Conservation (phyloP, 2,888 invertebrate species). For the Pandemis corylana region DNA sequence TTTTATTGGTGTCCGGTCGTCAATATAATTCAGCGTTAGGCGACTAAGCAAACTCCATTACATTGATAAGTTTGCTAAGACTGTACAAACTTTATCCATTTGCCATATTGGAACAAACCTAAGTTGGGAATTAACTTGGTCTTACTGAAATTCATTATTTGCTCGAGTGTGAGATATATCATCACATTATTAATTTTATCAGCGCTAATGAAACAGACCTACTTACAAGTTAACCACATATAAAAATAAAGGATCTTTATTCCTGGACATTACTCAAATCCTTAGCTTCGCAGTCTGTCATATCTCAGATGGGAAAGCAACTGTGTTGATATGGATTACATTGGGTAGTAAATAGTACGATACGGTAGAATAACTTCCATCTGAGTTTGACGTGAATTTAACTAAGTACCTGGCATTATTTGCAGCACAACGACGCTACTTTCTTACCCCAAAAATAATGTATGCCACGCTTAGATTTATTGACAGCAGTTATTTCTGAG, state of each 20-base stretch:
- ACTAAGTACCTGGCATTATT: too few relatives aligned
- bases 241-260: background rate
- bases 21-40: constrained; percentile 38
- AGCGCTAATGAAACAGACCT: background rate
- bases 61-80: constrained; percentile 60
- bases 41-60: constrained; percentile 60
- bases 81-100: constrained; percentile 54
- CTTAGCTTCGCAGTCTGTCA: too few relatives aligned
- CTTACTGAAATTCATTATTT: constrained; percentile 37
- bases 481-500: too few relatives aligned
- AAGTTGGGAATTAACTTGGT: constrained; percentile 44
- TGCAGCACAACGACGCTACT: too few relatives aligned
- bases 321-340: too few relatives aligned
- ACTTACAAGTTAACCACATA: background rate
- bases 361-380: too few relatives aligned
- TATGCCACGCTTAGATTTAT: too few relatives aligned
- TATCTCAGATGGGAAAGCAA: too few relatives aligned
- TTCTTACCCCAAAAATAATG: too few relatives aligned
- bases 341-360: too few relatives aligned
- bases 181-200: background rate
- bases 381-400: too few relatives aligned
- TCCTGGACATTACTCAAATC: too few relatives aligned
- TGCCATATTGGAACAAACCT: constrained; percentile 53
- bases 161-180: constrained; percentile 7
- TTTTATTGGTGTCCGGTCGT: constrained; percentile 14